A percentile compares a stretch with the other conserved stretches of the same genome.
These are phyloP conservation scores for Cosmopolites sordidus DNA, from an alignment of 2,888 invertebrate genomes.

Conservation along the genomic window DNA sequence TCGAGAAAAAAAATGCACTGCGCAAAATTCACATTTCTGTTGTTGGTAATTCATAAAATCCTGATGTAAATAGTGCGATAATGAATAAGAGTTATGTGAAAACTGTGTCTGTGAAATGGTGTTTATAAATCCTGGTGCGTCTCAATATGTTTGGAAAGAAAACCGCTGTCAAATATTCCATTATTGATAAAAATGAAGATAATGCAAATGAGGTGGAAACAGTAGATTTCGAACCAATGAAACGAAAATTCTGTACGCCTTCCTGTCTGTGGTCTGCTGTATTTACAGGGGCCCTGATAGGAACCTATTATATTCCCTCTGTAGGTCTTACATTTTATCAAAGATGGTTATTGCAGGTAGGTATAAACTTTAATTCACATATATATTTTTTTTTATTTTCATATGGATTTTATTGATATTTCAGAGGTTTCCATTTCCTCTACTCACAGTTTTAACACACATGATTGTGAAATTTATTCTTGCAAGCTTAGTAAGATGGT, in stretches of 20 bases:
- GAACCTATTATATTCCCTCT: constrained; percentile 85
- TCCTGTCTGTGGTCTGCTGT: constrained; percentile 45
- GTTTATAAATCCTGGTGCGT: neutral
- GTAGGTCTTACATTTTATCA: constrained; percentile 97
- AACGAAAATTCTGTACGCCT: constrained; percentile 39
- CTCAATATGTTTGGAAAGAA: constrained; percentile 23
- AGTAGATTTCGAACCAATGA: constrained; percentile 40
- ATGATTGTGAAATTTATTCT: constrained; percentile 82
- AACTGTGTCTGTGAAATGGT: too few species aligned
- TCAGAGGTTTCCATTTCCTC: constrained; percentile 82
- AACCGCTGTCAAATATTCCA: constrained; percentile 20
- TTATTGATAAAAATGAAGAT: constrained; percentile 19
- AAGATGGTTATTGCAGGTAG: constrained; percentile 82
- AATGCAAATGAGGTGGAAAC: constrained; percentile 32
- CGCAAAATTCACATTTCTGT: too few species aligned
- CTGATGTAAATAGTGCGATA: too few species aligned
- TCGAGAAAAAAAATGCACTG: too few species aligned
- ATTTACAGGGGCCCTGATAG: constrained; percentile 56
- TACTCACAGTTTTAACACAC: constrained; percentile 87
- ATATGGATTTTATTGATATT: constrained; percentile 28
- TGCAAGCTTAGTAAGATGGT: constrained; percentile 67
- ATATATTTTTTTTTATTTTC: neutral
- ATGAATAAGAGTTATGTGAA: too few species aligned
- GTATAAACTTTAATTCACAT: neutral
- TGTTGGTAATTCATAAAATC: too few species aligned